Evolutionary conservation across 1,140 invertebrate species (phyloP), one percentile per base, ranked within the genome.

Genomic region (Euschistus heros): DNA sequence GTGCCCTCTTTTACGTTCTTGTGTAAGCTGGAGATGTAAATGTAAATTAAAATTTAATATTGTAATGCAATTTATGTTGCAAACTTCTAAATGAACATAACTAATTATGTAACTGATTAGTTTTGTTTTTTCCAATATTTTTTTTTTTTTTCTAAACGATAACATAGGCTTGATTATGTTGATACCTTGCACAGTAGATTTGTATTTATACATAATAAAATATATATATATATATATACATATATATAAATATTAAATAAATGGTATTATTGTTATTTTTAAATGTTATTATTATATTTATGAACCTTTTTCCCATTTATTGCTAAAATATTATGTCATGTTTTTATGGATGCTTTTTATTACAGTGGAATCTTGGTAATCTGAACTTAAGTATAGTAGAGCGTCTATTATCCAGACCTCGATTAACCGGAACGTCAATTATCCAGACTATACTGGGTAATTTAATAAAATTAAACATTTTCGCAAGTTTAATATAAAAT

Each of bases 231-330:
- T 66, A 54, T 66, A 50, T 61, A 66, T 66, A 54, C 46, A 66
- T 27, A 57, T 37, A 37, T 33, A 44, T 46, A 33, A 61, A 27
- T 54, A 61, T 47, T 20, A 54, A 66, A 66, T 66, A 66, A 66
- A 66, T 66, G 64, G 64, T 59, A 59, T 59, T 66, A 66, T 66
- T 66, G 64, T 66, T 66, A 66, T 66, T 66, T 66, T 66, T 61
- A 66, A 60, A 22, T 61, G 8, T 62, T 37, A 10, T 62, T 62
- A 30, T 4, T 4, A 30, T 62, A 17, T 30, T 17, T 6, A 20
- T 57, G 4, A 2, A 30, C 27, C 27, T 30, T 7, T 30, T 7
- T 30, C 27, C 27, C 7, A 4, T 30, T 2, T 30, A 4, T 30
- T 30, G 7, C 27, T 30, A 7, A 30, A 30, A 7, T 30, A 30